Base-by-base conservation (phyloP, 2,888 invertebrate species). In the Gari tellinella region DNA sequence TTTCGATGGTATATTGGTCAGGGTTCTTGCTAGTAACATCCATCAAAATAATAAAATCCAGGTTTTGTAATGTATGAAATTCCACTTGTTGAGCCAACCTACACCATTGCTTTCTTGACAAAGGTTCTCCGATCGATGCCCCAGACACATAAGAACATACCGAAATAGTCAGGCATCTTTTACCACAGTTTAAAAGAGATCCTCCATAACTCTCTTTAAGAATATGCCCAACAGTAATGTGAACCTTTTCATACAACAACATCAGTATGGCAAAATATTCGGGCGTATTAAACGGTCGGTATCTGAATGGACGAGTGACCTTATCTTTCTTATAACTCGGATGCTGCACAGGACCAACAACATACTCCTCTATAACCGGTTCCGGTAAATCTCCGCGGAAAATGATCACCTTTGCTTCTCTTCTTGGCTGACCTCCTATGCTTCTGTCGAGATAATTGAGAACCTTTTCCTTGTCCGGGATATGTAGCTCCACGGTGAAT, bases 31-130 rank as follows among this genome's bases (percentile, higher is more conserved):
- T 80, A 1, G 83, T 77, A 41, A 86, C 25, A 38, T 87, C 74
- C 7, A 86, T 65, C n/a, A 87, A 69, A n/a, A 90, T 73, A 4
- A 82, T 69, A 26, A 90, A 83, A 48, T 88, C 88, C 3, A 87
- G 43, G 1, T 88, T 86, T 63, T 88, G 80, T 0, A 88, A 65
- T 15, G 72, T 74, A 58, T 72, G 80, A 55, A 80, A 88, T 19
- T 89, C 87, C 3, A 80, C 74, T 31, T 52, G 45, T 10, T 82
- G 83, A 10, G 52, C 56, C 26, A 84, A 48, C 81, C 82, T 81
- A 10, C 84, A 58, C 87, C 86, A 88, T n/a, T 82, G 67, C 37
- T 76, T 72, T 8, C 87, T 64, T 12, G 65, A 61, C 21, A 53
- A 76, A 26, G 72, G 67, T 37, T 81, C 75, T 7, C 80, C 75